phyloP scores from a whole-genome alignment of 1,140 invertebrate species.

The Arion vulgaris region DNA sequence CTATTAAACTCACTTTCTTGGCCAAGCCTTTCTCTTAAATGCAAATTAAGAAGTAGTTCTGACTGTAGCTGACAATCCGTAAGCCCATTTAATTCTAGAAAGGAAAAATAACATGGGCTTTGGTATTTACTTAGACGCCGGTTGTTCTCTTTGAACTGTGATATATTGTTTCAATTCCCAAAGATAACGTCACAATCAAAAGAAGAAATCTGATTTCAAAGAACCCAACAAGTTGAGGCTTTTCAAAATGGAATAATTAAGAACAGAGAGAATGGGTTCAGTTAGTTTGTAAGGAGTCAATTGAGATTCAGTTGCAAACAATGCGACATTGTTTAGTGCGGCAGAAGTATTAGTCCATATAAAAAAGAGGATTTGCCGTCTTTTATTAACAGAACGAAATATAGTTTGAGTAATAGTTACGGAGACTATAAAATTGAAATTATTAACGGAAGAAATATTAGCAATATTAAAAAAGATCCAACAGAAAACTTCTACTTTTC shows the following conservation, averaged over 20 bases:
- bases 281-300: neutral
- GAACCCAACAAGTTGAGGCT: neutral
- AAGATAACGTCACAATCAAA: neutral
- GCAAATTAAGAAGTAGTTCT: neutral
- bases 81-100: neutral
- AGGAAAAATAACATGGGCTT: neutral
- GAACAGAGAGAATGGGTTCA: neutral
- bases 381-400: no score
- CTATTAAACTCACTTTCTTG: neutral
- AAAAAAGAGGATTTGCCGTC: no score
- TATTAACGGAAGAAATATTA: no score
- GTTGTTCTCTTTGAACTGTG: neutral
- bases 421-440: no score
- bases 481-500: no score
- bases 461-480: no score
- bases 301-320: neutral
- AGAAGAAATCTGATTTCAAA: constrained; percentile 11
- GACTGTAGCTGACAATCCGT: neutral
- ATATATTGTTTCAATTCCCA: constrained; percentile 6
- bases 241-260: constrained; percentile 7
- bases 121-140: neutral
- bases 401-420: no score
- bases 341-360: no score
- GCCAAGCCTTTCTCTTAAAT: neutral
- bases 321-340: neutral